Evolutionary conservation across 2,888 invertebrate genomes (phyloP), one percentile per base, ranked within the genome.

Genomic region (Chrysopilus asiliformis): DNA sequence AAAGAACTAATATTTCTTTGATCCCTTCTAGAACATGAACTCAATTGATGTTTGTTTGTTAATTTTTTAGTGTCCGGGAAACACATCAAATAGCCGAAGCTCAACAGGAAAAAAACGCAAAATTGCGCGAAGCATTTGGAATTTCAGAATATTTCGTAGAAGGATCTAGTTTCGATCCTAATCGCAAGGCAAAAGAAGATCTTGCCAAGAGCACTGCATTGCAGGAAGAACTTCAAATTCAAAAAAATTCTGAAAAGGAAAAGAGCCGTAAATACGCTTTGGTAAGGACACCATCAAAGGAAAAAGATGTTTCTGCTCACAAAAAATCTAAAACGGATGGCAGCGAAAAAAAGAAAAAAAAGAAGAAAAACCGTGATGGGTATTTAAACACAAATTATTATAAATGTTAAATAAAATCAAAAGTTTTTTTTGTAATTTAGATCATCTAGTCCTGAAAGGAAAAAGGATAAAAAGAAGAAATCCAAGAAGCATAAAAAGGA

Each of bases 21-120:
- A 20, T 13, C 31, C 18, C 27, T n/a, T n/a, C n/a, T n/a, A n/a
- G n/a, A n/a, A n/a, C n/a, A n/a, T n/a, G n/a, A n/a, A n/a, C n/a
- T n/a, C n/a, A n/a, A n/a, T n/a, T n/a, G n/a, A n/a, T 32, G n/a
- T 34, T 27, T 24, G 17, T 33, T 7, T 36, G 32, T 49, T 41
- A 44, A 42, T 44, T 36, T 58, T 61, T 9, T 67, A 90, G 90
- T 65, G 89, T 89, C 43, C 85, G 85, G 43, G 94, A 93, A 59
- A 93, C 91, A 31, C 95, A 97, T 68, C 89, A 93, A 63, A 78
- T 91, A 45, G 94, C 95, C 2, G 90, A 90, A 61, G 93, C 94
- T 16, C 93, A 93, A 60, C 85, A 87, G 55, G 86, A 89, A 64
- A 94, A 94, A 66, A 95, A 95, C 70, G 86, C 86, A 3, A 78